These are phyloP conservation scores for Danio jaintianensis DNA, from an alignment of 2,797 vertebrate genomes.

Conservation along the genomic window DNA sequence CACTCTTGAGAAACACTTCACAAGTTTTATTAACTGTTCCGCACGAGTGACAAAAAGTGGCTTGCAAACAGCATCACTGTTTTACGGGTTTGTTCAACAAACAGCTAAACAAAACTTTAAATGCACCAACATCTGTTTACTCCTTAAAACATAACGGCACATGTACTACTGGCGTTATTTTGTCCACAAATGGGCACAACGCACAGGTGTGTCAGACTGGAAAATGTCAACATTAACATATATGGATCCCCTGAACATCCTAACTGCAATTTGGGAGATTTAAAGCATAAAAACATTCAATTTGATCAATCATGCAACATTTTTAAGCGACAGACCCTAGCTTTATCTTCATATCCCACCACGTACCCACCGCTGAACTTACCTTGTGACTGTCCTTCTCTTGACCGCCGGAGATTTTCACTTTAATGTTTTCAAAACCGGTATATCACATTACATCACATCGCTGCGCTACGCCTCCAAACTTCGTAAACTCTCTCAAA, in stretches of 20 bases:
- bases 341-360: not conserved
- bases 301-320: not conserved
- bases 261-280: not conserved
- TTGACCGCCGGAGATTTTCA: constrained; percentile 58
- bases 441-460: constrained; percentile 62
- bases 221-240: constrained; percentile 28
- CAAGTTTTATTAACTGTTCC: not conserved
- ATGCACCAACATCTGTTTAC: too few relatives aligned
- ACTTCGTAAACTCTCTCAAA: constrained; percentile 48
- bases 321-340: not conserved
- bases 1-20: constrained; percentile 13
- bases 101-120: not conserved
- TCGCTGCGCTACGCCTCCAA: constrained; percentile 58
- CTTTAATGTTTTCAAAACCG: constrained; percentile 43
- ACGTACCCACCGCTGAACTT: constrained; percentile 41
- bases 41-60: not conserved
- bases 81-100: not conserved
- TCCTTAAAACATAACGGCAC: not conserved
- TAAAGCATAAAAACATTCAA: not conserved
- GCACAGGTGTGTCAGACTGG: constrained; percentile 73
- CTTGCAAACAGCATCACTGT: not conserved
- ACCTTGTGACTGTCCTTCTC: constrained; percentile 72
- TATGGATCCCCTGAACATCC: constrained; percentile 14
- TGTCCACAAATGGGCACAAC: constrained; percentile 67
- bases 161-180: constrained; percentile 20